Evolutionary conservation across 1,140 invertebrate genomes (phyloP).

Genomic region (Ditylenchus dipsaci): DNA sequence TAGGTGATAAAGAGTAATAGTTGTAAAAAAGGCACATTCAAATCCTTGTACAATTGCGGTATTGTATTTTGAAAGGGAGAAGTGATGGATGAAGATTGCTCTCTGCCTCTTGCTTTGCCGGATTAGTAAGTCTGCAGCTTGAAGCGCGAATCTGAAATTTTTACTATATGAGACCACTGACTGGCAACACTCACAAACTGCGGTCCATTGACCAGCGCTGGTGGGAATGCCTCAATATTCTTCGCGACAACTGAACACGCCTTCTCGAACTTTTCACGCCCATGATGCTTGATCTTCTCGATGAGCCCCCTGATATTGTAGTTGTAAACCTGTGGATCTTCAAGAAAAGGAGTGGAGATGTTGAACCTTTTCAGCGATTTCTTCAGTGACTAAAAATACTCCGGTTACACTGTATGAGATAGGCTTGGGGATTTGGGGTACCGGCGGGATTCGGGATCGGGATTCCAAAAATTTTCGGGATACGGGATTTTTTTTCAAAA

Average conservation of each 20-base stretch:
- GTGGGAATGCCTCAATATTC: slow-evolving; percentile 8
- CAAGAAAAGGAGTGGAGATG: slow-evolving; percentile 70
- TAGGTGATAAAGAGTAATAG: slow-evolving; percentile 43
- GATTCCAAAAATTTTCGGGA: too few species aligned
- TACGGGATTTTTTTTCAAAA: too few species aligned
- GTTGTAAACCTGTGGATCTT: slow-evolving; percentile 86
- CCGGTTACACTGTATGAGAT: too few species aligned
- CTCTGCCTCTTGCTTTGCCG: slow-evolving; percentile 1
- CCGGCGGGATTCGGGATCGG: too few species aligned
- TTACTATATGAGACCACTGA: background rate
- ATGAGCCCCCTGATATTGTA: slow-evolving; percentile 84
- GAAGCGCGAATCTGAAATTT: slow-evolving; percentile 16
- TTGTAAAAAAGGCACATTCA: slow-evolving; percentile 5
- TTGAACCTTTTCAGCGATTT: slow-evolving; percentile 86
- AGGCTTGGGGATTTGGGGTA: too few species aligned
- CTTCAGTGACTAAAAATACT: slow-evolving; percentile 71
- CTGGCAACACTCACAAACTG: slow-evolving; percentile 6
- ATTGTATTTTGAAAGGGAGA: slow-evolving; percentile 13
- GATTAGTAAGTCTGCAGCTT: slow-evolving; percentile 8
- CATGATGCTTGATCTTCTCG: slow-evolving; percentile 82
- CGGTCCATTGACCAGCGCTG: slow-evolving; percentile 8
- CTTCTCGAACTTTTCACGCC: slow-evolving; percentile 40
- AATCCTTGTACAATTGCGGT: slow-evolving; percentile 9
- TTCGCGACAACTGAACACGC: slow-evolving; percentile 31
- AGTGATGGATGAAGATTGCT: slow-evolving; percentile 4